A percentile compares a stretch with the other conserved stretches of the same genome.
Evolutionary conservation across 2,888 invertebrate species (phyloP).

Genomic region (Pandemis cinnamomeana): DNA sequence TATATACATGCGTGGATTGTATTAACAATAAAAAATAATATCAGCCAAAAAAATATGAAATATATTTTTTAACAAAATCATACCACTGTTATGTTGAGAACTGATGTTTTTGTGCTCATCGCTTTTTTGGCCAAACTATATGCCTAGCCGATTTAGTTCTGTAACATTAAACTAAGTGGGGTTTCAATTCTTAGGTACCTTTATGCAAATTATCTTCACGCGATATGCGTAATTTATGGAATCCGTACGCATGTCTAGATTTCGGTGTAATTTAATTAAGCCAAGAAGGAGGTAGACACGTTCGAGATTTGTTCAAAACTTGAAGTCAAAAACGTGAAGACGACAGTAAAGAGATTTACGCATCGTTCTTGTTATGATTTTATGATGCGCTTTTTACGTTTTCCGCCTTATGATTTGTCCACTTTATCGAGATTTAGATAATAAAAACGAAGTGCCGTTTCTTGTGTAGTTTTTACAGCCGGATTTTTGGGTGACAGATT

Average conservation of each 20-base stretch:
- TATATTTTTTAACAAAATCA: no score
- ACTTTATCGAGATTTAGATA: constrained; percentile 26
- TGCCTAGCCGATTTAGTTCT: constrained; percentile 26
- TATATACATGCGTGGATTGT: no score
- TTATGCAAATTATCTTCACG: no score
- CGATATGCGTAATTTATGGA: no score
- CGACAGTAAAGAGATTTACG: constrained; percentile 23
- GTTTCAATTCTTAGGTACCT: background rate
- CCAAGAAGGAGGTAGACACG: no score
- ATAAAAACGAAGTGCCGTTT: constrained; percentile 29
- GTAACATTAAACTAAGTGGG: constrained; percentile 10
- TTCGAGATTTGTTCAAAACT: background rate
- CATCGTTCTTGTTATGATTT: constrained; percentile 21
- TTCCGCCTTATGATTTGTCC: constrained; percentile 23
- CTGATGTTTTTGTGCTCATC: constrained; percentile 7
- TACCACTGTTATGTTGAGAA: constrained; percentile 12
- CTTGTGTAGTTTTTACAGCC: constrained; percentile 28
- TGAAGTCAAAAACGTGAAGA: constrained; percentile 1
- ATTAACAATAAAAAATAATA: no score
- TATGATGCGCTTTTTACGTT: constrained; percentile 34
- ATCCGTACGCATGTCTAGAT: no score
- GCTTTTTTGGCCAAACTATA: constrained; percentile 3
- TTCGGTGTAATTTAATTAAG: no score
- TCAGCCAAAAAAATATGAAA: no score
- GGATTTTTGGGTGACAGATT: constrained; percentile 23